Base-by-base conservation (phyloP, 1,140 invertebrate genomes). In the Pseudomyrmex concolor region DNA sequence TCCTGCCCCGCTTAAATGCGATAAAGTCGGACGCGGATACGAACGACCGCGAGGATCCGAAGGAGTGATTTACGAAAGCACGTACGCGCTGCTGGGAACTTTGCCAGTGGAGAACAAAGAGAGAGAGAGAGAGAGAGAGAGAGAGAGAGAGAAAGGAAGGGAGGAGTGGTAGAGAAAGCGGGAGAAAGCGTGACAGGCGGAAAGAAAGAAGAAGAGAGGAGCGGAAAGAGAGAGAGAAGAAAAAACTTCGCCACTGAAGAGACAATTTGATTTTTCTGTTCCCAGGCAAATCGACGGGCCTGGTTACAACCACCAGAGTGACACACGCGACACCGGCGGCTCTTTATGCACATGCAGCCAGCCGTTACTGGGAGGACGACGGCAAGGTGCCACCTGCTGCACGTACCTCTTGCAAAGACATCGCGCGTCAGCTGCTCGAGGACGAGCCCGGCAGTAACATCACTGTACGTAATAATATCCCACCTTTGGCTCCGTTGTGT, bases 301-400 rank as follows among this genome's bases (percentile, higher is more conserved):
- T 97, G 1, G 97, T 98, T 8, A 98, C 97, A 1, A 97, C 96
- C 0, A 97, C 97, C 0, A 93, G 97, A 34, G 96, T 98, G 4
- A 98, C 97, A 0, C 97, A 98, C 89, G 97, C 97, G 0, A 96
- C 97, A 0, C 97, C 97, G 0, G 96, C 96, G 0, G 97, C 97
- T 0, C 94, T 97, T 2, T 99, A 98, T 93, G 97, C 97, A 0
- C 96, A 97, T 89, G 95, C 96, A 0, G 95, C 97, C 0, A 96
- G 96, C 78, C 93, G 97, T n/a, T 96, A 97, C 89, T 98, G 97
- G 96, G 97, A 98, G 93, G 96, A 96, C 80, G 97, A 97, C 89
- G 92, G 93, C n/a, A 96, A 97, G 81, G 92, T 95, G 91, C 96
- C 90, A 91, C 95, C 91, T 22, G 94, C 95, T 22, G 92, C 94